These are phyloP conservation scores for Priocnemis perturbator DNA, from an alignment of 2,888 invertebrate species.

Conservation along the genomic window DNA sequence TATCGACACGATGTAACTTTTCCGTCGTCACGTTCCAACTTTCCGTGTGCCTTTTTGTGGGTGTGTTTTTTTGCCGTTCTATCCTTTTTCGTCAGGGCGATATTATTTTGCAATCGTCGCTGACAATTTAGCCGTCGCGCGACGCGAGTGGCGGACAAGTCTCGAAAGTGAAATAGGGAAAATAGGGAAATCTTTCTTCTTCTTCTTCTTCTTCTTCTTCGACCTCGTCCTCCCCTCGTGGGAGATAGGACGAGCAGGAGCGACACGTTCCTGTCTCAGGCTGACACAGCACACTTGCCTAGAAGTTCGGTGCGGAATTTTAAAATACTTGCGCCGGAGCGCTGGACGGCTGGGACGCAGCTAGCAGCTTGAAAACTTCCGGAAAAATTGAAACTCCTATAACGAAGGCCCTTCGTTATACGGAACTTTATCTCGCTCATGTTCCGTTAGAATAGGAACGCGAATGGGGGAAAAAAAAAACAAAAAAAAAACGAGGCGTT, in stretches of 20 bases:
- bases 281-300: constrained; percentile 40
- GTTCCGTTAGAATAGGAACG: background rate
- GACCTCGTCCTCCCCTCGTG: constrained; percentile 10
- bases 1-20: too few species aligned
- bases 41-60: too few species aligned
- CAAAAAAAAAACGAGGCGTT: too few species aligned
- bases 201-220: constrained; percentile 19
- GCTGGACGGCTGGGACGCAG: constrained; percentile 24
- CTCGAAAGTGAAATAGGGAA: constrained; percentile 45
- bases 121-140: constrained; percentile 35
- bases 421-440: constrained; percentile 11
- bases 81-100: too few species aligned
- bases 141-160: constrained; percentile 39
- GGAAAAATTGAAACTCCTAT: constrained; percentile 47
- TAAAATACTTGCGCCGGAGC: constrained; percentile 40
- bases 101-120: constrained; percentile 17
- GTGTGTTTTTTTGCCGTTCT: background rate
- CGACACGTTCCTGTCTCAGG: constrained; percentile 41
- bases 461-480: background rate
- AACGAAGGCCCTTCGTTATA: constrained; percentile 24
- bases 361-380: constrained; percentile 24
- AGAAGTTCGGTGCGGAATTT: constrained; percentile 51
- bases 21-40: background rate
- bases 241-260: constrained; percentile 31
- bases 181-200: constrained; percentile 43